phyloP scores from a whole-genome alignment of 2,888 invertebrate genomes.

The Patella ulyssiponensis region DNA sequence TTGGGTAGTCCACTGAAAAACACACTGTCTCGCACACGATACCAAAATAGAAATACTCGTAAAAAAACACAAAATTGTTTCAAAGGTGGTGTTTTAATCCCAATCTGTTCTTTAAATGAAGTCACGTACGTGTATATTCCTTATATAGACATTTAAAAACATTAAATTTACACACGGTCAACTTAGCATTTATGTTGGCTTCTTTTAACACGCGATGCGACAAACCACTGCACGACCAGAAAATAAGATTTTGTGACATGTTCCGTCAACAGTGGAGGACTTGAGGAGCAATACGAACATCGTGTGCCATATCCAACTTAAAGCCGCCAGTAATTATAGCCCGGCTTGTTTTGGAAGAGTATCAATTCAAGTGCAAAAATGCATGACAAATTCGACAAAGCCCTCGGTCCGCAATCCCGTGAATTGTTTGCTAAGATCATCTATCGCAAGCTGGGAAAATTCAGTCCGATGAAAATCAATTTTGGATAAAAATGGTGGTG shows the following conservation, averaged over 20 bases:
- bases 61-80: no score
- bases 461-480: neutral
- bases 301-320: neutral
- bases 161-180: no score
- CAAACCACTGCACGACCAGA: no score
- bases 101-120: no score
- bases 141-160: no score
- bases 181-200: no score
- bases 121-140: no score
- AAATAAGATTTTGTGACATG: neutral
- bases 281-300: neutral
- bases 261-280: neutral
- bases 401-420: neutral
- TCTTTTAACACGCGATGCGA: no score
- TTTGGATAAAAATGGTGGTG: neutral
- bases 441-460: neutral
- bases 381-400: constrained; percentile 5
- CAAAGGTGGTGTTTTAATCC: no score
- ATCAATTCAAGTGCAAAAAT: constrained; percentile 6
- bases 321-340: neutral
- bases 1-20: no score
- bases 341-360: neutral
- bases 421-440: neutral
- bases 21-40: no score
- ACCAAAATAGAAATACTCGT: no score